These are phyloP conservation scores for Nemopilema nomurai DNA, from an alignment of 30 jellyfish, hydroid and myxozoan genomes.

Conservation along the genomic window DNA sequence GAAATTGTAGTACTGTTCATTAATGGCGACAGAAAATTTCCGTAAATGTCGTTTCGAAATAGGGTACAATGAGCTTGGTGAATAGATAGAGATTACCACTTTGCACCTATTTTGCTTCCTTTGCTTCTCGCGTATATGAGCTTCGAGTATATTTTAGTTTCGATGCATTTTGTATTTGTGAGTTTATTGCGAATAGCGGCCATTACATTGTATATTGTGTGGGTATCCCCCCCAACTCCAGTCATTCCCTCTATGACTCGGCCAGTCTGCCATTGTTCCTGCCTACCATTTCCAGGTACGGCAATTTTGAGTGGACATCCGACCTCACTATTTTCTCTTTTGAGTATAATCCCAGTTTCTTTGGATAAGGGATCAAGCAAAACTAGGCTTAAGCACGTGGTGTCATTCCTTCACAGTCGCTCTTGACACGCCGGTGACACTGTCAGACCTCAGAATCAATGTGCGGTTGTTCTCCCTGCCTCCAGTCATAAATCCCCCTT, in stretches of 20 bases:
- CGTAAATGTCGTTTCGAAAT: too few species aligned
- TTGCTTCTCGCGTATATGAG: too few species aligned
- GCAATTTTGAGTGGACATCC: not conserved
- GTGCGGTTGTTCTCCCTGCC: conserved; percentile 31
- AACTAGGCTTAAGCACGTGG: conserved; percentile 31
- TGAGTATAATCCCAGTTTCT: not conserved
- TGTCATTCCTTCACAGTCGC: conserved; percentile 23
- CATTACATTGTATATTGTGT: not conserved
- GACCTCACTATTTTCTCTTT: not conserved
- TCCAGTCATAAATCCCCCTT: conserved; percentile 62
- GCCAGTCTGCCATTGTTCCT: not conserved
- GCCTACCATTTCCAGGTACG: not conserved
- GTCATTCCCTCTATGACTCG: not conserved
- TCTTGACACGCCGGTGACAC: conserved; percentile 59
- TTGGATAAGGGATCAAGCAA: not conserved
- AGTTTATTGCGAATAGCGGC: too few species aligned
- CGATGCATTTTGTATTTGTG: too few species aligned
- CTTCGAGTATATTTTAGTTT: too few species aligned
- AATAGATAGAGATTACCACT: too few species aligned
- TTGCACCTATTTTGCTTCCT: too few species aligned
- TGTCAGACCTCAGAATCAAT: conserved; percentile 71
- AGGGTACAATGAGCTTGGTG: too few species aligned
- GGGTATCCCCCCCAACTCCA: not conserved
- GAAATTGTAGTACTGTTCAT: too few species aligned
- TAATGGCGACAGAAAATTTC: too few species aligned